Base-by-base conservation (phyloP, 2,888 invertebrate genomes). In the Busseola fusca region DNA sequence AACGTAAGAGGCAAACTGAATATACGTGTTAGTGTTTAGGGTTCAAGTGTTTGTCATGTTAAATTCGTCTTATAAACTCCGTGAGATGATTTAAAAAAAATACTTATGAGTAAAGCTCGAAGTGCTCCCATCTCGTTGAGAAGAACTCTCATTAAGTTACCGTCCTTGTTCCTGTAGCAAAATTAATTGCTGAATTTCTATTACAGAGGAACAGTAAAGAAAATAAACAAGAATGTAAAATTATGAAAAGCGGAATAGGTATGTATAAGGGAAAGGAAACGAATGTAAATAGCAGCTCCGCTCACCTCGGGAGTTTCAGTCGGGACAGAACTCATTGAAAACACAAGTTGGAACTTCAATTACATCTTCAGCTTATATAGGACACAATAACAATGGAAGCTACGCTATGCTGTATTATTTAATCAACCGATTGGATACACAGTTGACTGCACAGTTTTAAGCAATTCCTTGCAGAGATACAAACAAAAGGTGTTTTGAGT, bases 271-370 rank as follows among this genome's bases (percentile, higher is more conserved):
- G 40, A 52, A 40, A 14, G 7, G 9, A 54, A 67, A 57, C 12
- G 16, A 68, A 80, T 67, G 40, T 52, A 57, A 67, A 64, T 48
- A 64, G 25, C 18, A 37, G 25, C 27, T 52, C 21, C 37, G 18
- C 34, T 45, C 45, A 67, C 60, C 52, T 64, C 25, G 27, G 14
- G 69, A 66, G 58, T 64, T 52, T 58, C 37, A 45, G 50, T 59
- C 48, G 48, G 40, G 68, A 69, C 64, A 58, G 57, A 70, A 68
- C 63, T 69, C 30, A 56, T 37, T 69, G 45, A 27, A 64, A 63
- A 65, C 54, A 69, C 30, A 75, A 65, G 62, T 81, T 73, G 62
- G 18, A 59, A 63, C 59, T 50, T 50, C n/a, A 54, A 67, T 37
- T 64, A 52, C 25, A 16, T 63, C 64, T 56, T 45, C 27, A 65